These are phyloP conservation scores for Lutjanus argentimaculatus DNA, from an alignment of 2,797 vertebrate genomes.

Conservation along the genomic window DNA sequence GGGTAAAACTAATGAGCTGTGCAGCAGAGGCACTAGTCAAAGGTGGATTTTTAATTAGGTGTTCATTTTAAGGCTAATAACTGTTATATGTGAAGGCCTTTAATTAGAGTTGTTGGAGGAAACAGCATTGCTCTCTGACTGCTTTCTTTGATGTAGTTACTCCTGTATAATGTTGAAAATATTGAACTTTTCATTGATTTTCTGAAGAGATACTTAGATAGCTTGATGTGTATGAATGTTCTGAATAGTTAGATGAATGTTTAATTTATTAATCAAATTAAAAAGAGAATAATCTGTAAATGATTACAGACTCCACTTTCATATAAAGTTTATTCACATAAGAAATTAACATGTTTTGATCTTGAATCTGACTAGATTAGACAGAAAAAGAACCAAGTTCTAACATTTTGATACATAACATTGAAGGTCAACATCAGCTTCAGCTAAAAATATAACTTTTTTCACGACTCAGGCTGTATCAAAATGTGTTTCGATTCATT, in stretches of 20 bases:
- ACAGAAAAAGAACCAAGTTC: not conserved
- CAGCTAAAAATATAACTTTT: not conserved
- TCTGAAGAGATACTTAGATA: not conserved
- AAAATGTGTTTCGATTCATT: slow-evolving; percentile 29
- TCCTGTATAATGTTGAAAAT: slow-evolving; percentile 19
- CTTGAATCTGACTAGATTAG: not conserved
- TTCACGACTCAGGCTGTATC: not conserved
- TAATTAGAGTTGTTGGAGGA: slow-evolving; percentile 46
- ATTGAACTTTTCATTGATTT: slow-evolving; percentile 22
- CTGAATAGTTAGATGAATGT: not conserved
- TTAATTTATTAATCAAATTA: not conserved
- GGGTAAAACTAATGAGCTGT: slow-evolving; percentile 71
- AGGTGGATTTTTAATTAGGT: slow-evolving; percentile 66
- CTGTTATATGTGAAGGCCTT: slow-evolving; percentile 40
- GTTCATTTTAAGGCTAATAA: slow-evolving; percentile 52
- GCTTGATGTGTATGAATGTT: slow-evolving; percentile 11
- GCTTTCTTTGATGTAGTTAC: slow-evolving; percentile 42
- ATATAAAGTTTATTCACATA: not conserved
- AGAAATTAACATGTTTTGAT: not conserved
- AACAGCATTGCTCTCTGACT: slow-evolving; percentile 9
- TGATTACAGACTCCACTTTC: no score
- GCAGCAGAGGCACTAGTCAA: slow-evolving; percentile 49
- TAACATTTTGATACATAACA: not conserved
- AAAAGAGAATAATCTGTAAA: not conserved
- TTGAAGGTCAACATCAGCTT: not conserved